phyloP scores from a whole-genome alignment of 2,888 invertebrate genomes.

The Eledona agricola region DNA sequence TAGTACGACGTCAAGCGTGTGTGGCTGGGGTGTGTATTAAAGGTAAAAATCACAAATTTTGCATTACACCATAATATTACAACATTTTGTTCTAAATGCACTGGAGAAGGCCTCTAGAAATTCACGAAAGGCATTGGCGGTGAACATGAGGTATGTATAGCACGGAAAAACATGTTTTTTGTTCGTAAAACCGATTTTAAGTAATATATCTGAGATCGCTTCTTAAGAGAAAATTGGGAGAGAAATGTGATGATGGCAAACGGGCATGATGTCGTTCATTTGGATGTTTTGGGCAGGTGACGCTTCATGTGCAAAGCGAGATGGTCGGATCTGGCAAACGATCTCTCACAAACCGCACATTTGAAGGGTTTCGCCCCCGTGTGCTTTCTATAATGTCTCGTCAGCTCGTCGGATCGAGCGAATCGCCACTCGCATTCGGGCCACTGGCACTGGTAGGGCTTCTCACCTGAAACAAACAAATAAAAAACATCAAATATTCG shows the following conservation, averaged over 20 bases:
- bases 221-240: conserved; percentile 36
- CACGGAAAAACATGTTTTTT: conserved; percentile 8
- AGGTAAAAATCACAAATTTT: conserved; percentile 43
- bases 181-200: too few species aligned
- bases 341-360: conserved; percentile 93
- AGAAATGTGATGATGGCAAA: conserved; percentile 31
- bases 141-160: conserved; percentile 35
- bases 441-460: conserved; percentile 98
- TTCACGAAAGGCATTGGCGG: conserved; percentile 44
- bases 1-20: conserved; percentile 35
- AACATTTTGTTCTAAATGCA: conserved; percentile 46
- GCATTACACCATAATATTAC: conserved; percentile 26
- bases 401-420: conserved; percentile 94
- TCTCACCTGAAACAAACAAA: conserved; percentile 80
- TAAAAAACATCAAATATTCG: conserved; percentile 1
- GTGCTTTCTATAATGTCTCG: conserved; percentile 96
- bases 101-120: conserved; percentile 48
- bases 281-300: conserved; percentile 88
- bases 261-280: conserved; percentile 62
- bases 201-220: conserved; percentile 46
- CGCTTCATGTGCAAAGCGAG: conserved; percentile 96
- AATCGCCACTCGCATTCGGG: conserved; percentile 98
- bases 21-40: conserved; percentile 25
- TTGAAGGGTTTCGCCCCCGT: conserved; percentile 98
- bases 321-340: conserved; percentile 95